Evolutionary conservation across 2,113 vertebrate species (phyloP), one percentile per base, ranked within the genome.

Genomic region (Bostrychus sinensis): DNA sequence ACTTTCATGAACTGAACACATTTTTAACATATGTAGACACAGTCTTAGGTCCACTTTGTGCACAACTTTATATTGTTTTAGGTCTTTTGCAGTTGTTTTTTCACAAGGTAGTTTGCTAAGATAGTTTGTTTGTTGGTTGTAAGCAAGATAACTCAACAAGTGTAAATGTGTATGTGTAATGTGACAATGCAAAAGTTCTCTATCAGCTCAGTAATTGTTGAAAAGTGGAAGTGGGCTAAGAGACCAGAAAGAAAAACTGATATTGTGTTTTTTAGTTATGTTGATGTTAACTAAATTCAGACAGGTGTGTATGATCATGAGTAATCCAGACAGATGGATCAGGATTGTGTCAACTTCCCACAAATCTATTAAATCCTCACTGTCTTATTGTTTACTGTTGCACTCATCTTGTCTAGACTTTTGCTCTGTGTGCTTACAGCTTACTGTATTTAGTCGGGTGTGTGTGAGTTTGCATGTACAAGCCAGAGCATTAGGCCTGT

Each of bases 331-430:
- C 65, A 14, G n/a, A 7, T n/a, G 43, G 70, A 72, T 77, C 58
- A 77, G 14, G 36, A 70, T 61, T 42, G 41, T 45, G 19, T 51
- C 45, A 62, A 45, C 70, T 39, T 48, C 45, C 19, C 16, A 28
- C 37, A 74, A 66, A 69, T 48, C 66, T 62, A 54, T 19, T 12
- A 80, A 78, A 70, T 54, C 67, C 67, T 54, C n/a, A 6, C 3
- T 5, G 39, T 22, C 6, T 73, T 26, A n/a, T n/a, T n/a, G 16
- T 23, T 51, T 45, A 62, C 68, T 66, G 65, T 70, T 51, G n/a
- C 0, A 12, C 16, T 67, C 58, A 77, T 62, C 62, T 54, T 14
- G 80, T 75, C 62, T 76, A 66, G 74, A 80, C 66, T 23, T 65
- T 12, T 37, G 19, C 20, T 13, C 13, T 10, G 26, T 65, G 48